Evolutionary conservation across 2,888 invertebrate genomes (phyloP), one percentile per base, ranked within the genome.

Genomic region (Campaea margaritaria): DNA sequence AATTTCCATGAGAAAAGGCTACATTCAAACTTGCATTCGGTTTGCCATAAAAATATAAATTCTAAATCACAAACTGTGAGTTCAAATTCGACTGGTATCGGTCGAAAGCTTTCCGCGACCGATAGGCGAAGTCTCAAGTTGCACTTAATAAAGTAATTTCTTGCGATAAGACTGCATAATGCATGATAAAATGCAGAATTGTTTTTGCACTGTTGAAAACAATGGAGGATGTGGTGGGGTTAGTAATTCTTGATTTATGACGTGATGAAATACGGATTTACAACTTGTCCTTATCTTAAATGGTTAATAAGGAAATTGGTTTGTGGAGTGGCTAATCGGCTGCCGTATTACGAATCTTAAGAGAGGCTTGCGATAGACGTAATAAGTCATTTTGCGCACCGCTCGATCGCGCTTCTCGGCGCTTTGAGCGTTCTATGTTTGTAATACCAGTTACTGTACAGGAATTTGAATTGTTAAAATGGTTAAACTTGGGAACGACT

Each of bases 101-200:
- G 4, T 51, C 52, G 9, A 47, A 63, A 63, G 60, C 53, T 66
- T 62, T 59, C 64, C 68, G 69, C 69, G 70, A 70, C 70, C 64
- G 71, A 71, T 73, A 71, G 68, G 61, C 15, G 21, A 31, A 31
- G 44, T 52, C 62, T 65, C 65, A 62, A 38, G 65, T 69, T 68
- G 62, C 62, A 62, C 62, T 68, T 68, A 68, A 73, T 73, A 63
- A 57, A 68, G 70, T 63, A 63, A 65, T 70, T 73, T 64, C 12
- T 4, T 21, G 14, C 53, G 70, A 70, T 70, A 70, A 67, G 57
- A 44, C 2, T 15, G 10, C 38, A 48, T 62, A 56, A 45, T 61
- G 64, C 58, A 53, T 62, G 55, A 43, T 51, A 48, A 64, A 64
- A 28, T 28, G 59, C 49, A 39, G 46, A 56, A 50, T 60, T 45